Percentiles rank a stretch among this genome's conserved stretches.
These are phyloP conservation scores for Drosophila buzzatii DNA, from an alignment of 2,888 invertebrate genomes.

Conservation along the genomic window DNA sequence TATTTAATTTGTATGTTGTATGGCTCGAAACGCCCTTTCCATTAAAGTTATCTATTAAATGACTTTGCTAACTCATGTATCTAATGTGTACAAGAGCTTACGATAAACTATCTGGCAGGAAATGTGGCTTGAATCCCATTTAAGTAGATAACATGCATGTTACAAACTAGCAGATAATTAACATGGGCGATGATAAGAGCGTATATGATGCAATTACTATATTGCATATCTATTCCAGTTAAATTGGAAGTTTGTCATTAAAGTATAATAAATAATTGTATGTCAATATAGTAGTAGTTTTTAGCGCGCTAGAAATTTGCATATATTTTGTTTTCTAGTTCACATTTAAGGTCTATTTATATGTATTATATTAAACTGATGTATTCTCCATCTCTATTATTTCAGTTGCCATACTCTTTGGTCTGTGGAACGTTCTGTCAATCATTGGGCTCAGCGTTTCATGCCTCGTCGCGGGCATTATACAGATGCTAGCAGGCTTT, in stretches of 20 bases:
- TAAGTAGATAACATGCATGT: slow-evolving; percentile 11
- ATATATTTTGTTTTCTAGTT: not conserved
- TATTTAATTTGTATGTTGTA: not conserved
- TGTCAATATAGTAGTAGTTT: not conserved
- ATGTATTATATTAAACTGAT: not conserved
- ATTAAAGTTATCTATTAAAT: not conserved
- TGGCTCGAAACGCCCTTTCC: slow-evolving; percentile 17
- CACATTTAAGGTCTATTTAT: not conserved
- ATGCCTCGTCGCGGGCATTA: slow-evolving; percentile 92
- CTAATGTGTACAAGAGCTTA: not conserved
- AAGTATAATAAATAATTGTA: too few species aligned
- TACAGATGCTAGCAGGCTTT: slow-evolving; percentile 96
- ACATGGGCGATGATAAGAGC: not conserved
- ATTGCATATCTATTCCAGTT: not conserved
- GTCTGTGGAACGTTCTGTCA: slow-evolving; percentile 90
- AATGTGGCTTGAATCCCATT: slow-evolving; percentile 5
- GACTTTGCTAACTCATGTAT: not conserved
- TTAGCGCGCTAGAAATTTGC: too few species aligned
- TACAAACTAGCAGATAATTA: not conserved
- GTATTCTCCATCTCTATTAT: not conserved
- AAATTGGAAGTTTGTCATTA: too few species aligned
- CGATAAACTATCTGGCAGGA: slow-evolving; percentile 8
- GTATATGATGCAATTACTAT: not conserved
- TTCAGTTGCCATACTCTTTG: slow-evolving; percentile 93
- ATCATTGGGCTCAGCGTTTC: slow-evolving; percentile 88